Evolutionary conservation across 2,888 invertebrate species (phyloP).

Genomic region (Camponotus fellah): DNA sequence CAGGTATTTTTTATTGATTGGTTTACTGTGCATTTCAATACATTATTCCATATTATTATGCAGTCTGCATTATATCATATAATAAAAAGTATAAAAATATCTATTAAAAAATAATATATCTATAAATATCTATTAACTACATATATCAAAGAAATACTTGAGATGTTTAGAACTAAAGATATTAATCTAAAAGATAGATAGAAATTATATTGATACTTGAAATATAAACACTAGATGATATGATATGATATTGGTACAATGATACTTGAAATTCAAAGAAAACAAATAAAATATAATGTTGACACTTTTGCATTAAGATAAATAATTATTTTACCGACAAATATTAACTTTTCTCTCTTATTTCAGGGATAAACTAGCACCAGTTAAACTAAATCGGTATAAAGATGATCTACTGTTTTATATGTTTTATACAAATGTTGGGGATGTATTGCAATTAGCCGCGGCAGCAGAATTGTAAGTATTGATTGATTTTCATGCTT

Average conservation of each 20-base stretch:
- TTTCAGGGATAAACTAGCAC: constrained; percentile 96
- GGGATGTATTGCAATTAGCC: constrained; percentile 98
- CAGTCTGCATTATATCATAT: neutral
- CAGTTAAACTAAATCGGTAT: constrained; percentile 98
- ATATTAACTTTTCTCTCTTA: constrained; percentile 11
- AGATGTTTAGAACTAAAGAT: neutral
- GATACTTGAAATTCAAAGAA: too few species aligned
- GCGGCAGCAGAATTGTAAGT: constrained; percentile 98
- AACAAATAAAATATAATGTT: too few species aligned
- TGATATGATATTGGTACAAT: neutral
- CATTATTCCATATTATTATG: neutral
- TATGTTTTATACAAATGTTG: constrained; percentile 99
- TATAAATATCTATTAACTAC: neutral
- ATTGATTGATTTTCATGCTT: constrained; percentile 5
- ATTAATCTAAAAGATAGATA: neutral
- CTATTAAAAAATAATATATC: too few species aligned
- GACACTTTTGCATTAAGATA: neutral
- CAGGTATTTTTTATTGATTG: constrained; percentile 87
- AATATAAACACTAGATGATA: neutral
- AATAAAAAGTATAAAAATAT: neutral
- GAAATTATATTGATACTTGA: neutral
- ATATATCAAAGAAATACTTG: neutral
- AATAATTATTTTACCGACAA: constrained; percentile 25
- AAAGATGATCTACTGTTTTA: constrained; percentile 99
- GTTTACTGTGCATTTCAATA: neutral